Conservation (phyloP, 1,140 invertebrate species). For the Anastrepha ludens region DNA sequence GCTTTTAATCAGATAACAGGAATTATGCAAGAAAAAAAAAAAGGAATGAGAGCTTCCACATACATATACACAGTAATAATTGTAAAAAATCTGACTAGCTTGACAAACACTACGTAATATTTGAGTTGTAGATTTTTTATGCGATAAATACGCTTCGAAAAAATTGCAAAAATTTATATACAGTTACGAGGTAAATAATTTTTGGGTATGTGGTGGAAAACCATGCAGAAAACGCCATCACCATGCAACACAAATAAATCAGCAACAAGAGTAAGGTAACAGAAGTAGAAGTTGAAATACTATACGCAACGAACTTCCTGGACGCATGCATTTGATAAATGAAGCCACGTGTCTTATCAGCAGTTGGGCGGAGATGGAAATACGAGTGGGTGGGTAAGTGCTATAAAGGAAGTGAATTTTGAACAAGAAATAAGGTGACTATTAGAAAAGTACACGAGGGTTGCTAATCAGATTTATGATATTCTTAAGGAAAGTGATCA, state of each 20-base stretch:
- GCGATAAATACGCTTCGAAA: slow-evolving; percentile 15
- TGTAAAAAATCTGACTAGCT: slow-evolving; percentile 3
- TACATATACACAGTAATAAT: background rate
- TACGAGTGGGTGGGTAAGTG: background rate
- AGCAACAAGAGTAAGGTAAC: background rate
- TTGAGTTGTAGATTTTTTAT: slow-evolving; percentile 41
- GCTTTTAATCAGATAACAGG: background rate
- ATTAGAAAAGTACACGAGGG: background rate
- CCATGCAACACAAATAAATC: background rate
- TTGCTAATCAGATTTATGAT: too few species aligned
- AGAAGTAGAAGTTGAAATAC: background rate
- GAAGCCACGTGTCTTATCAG: slow-evolving; percentile 53
- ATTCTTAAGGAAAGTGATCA: too few species aligned
- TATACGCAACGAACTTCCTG: slow-evolving; percentile 23
- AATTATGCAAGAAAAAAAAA: background rate
- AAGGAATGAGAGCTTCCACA: background rate
- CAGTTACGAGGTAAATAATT: slow-evolving; percentile 13
- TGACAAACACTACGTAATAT: slow-evolving; percentile 3
- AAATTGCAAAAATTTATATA: slow-evolving; percentile 36
- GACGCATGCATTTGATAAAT: slow-evolving; percentile 49
- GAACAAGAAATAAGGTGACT: background rate
- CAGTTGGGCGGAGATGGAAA: background rate
- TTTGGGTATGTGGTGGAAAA: background rate
- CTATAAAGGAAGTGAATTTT: background rate
- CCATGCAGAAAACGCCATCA: background rate